Evolutionary conservation across 2,797 vertebrate species (phyloP).

Genomic region (Pseudomugil gertrudae): DNA sequence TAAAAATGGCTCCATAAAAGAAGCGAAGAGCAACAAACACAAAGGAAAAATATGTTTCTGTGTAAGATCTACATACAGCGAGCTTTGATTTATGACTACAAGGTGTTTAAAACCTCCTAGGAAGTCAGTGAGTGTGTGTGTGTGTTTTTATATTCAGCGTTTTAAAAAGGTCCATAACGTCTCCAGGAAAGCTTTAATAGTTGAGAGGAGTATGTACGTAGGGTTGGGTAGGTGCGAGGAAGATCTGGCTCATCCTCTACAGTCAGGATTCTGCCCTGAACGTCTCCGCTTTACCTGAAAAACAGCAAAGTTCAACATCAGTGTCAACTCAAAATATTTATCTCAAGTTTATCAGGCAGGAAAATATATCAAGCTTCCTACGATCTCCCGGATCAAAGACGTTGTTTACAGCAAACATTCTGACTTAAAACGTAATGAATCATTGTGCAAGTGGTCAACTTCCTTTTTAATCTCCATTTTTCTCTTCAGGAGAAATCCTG

Average conservation of each 20-base stretch:
- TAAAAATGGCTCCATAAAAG: constrained; percentile 84
- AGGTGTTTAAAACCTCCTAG: constrained; percentile 85
- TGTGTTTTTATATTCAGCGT: constrained; percentile 41
- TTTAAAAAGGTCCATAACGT: constrained; percentile 76
- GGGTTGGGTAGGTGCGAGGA: constrained; percentile 77
- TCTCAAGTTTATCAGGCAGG: background rate
- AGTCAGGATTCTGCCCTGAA: constrained; percentile 63
- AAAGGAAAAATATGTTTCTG: constrained; percentile 74
- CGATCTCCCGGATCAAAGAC: background rate
- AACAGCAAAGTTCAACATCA: constrained; percentile 18
- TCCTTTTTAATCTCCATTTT: too few species aligned
- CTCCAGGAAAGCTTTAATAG: constrained; percentile 86
- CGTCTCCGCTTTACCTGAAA: constrained; percentile 92
- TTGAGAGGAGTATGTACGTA: constrained; percentile 81
- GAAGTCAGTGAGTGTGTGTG: constrained; percentile 57
- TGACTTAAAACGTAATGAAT: too few species aligned
- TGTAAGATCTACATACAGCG: constrained; percentile 85
- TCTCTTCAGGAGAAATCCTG: too few species aligned
- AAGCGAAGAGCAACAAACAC: constrained; percentile 85
- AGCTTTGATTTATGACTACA: constrained; percentile 83
- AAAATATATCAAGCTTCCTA: background rate
- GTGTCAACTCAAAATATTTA: background rate
- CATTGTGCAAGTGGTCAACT: too few species aligned
- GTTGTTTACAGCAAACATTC: background rate
- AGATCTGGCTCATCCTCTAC: constrained; percentile 81